A percentile compares a stretch with the other conserved stretches of the same genome.
Evolutionary conservation across 2,888 invertebrate genomes (phyloP).

Genomic region (Scelioninae gen. 2): DNA sequence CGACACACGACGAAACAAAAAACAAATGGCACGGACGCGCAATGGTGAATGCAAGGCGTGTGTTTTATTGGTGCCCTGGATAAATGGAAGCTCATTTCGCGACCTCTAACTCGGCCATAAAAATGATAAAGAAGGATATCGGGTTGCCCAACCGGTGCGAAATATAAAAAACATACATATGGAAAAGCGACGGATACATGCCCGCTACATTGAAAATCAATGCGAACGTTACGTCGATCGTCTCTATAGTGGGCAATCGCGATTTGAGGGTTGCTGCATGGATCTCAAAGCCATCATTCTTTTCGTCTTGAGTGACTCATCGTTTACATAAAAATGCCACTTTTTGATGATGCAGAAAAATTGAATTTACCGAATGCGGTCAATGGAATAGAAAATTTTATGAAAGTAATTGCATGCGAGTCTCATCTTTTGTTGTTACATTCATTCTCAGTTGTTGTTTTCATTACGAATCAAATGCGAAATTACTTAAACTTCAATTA

Average conservation of each 20-base stretch:
- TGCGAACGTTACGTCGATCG: constrained; percentile 52
- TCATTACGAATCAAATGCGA: too few species aligned
- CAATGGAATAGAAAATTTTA: too few species aligned
- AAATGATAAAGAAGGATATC: constrained; percentile 74
- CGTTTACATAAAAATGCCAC: too few species aligned
- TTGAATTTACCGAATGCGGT: too few species aligned
- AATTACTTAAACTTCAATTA: too few species aligned
- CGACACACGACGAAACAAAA: constrained; percentile 52
- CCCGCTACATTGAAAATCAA: constrained; percentile 62
- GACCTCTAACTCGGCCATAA: constrained; percentile 71
- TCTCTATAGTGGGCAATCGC: constrained; percentile 46
- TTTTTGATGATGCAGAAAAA: too few species aligned
- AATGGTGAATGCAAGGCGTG: constrained; percentile 64
- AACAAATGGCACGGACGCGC: constrained; percentile 44
- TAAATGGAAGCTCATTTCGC: constrained; percentile 72
- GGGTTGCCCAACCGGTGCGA: constrained; percentile 66
- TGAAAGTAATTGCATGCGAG: too few species aligned
- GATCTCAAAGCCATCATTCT: constrained; percentile 10
- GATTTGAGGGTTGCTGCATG: constrained; percentile 13
- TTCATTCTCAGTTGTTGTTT: too few species aligned
- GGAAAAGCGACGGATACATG: constrained; percentile 61
- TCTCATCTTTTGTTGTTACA: too few species aligned
- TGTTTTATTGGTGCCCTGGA: constrained; percentile 71
- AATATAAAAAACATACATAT: constrained; percentile 69
- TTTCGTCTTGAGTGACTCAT: constrained; percentile 11